Evolutionary conservation across 2,888 invertebrate species (phyloP), one percentile per base, ranked within the genome.

Genomic region (Zhuqinia jingwanae): DNA sequence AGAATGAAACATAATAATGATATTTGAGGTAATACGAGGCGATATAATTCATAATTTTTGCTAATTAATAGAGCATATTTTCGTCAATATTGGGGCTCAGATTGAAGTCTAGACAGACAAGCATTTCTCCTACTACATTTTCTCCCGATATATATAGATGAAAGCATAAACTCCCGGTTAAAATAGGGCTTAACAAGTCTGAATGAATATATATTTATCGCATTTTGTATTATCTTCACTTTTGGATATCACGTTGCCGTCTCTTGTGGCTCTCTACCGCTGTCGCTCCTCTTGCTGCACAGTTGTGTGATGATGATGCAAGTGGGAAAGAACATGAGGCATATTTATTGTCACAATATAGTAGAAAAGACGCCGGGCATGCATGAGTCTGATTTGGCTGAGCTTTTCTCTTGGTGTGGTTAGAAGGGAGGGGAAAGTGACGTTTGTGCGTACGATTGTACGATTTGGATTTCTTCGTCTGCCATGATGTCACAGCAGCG

Each of bases 391-490:
- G 36, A 36, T 8, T 36, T 3, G 8, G 36, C 36, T 25, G 25
- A 22, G 50, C 75, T 81, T 81, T 81, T 50, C 63, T 47, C 79
- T 80, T 68, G 70, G 70, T 81, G 81, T 58, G 81, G 81, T 81
- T 50, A 58, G 70, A 56, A 56, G 42, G 81, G 70, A 70, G 81
- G 81, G 81, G 70, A 81, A 76, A 65, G 83, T 58, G 27, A 58
- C 53, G 77, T 70, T 63, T n/a, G n/a, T n/a, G 30, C 27, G 75
- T 73, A 50, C 27, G n/a, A n/a, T n/a, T n/a, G 73, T 53, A 27
- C 73, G 1, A n/a, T 6, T 36, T 36, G 36, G 25, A 42, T 56
- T 56, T 36, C 15, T 20, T 25, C 36, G 36, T 75, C 75, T 56
- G 56, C 56, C 75, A 75, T 75, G 75, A 56, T 75, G 30, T 53